Evolutionary conservation across 1,140 invertebrate species (phyloP), one percentile per base, ranked within the genome.

Genomic region (Trichomalopsis sarcophagae): DNA sequence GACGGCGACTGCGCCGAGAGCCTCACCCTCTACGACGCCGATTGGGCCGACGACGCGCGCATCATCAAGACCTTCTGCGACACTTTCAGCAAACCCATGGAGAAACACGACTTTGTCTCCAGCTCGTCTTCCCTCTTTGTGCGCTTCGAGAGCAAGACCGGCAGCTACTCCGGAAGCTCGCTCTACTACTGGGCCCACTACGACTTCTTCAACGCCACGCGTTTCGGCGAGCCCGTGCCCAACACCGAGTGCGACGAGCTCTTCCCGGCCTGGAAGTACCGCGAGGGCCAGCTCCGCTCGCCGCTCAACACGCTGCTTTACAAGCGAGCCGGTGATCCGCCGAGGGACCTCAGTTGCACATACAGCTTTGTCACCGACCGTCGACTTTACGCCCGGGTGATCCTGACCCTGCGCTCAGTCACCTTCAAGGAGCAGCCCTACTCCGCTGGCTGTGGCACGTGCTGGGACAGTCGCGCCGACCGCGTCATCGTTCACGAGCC

Each of bases 11-110:
- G 97, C 88, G 97, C 96, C 0, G 97, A 98, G 89, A 97, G 97
- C 4, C 92, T 98, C 14, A 98, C 97, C 0, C 94, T 98, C 2
- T 98, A 98, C 91, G 97, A 98, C 87, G 95, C 97, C 0, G 95
- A 96, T 23, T 96, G 96, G 94, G 96, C 97, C 4, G 97, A 98
- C 89, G 97, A 98, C 85, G 96, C 97, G 0, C 94, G 95, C 78
- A 97, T 98, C 79, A 97, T 98, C 87, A 98, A 98, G 91, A 98
- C 97, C 7, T 98, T 98, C 91, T 98, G 97, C 91, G 97, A 98
- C 91, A 98, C 97, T 0, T 98, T 98, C 92, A 97, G 97, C 47
- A 96, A 96, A 81, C 96, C 97, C 0, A 97, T 98, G 96, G 97
- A 98, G 91, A 98, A 98, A 90, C 96, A 97, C 88, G 97, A 98